Evolutionary conservation across 2,797 vertebrate species (phyloP).

Genomic region (Botia kubotai): DNA sequence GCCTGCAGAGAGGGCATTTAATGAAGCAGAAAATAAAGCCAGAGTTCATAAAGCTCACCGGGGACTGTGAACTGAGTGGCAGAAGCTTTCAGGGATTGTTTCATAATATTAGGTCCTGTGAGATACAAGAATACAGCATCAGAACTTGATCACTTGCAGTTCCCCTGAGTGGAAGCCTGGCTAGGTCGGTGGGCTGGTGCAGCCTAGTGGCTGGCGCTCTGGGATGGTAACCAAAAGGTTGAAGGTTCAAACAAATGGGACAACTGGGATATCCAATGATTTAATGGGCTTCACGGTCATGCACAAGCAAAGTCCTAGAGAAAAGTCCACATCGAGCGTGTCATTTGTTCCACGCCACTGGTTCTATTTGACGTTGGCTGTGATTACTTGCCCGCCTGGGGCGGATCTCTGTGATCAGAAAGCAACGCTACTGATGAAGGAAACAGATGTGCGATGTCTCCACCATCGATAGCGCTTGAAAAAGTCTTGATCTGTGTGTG

Average conservation of each 20-base stretch:
- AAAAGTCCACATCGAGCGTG: not conserved
- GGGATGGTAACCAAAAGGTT: not conserved
- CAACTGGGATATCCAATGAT: not conserved
- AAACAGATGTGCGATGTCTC: conserved; percentile 6
- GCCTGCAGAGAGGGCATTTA: conserved; percentile 6
- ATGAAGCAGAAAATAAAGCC: conserved; percentile 31
- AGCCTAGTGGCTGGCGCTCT: not conserved
- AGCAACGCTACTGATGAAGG: conserved; percentile 37
- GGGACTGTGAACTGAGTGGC: conserved; percentile 8
- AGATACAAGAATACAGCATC: not conserved
- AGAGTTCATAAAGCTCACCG: conserved; percentile 21
- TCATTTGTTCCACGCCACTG: not conserved
- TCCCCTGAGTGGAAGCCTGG: not conserved
- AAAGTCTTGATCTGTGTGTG: conserved; percentile 15
- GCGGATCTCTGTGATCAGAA: conserved; percentile 15
- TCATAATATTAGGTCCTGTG: not conserved
- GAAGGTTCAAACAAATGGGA: not conserved
- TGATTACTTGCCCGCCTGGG: conserved; percentile 15
- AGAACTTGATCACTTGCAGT: conserved; percentile 4
- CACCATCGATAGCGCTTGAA: conserved; percentile 12
- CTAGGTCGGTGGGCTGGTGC: not conserved
- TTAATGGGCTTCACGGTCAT: not conserved
- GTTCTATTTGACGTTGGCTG: not conserved
- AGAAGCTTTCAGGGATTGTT: conserved; percentile 26
- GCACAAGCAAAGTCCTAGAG: too few relatives aligned